Conservation (phyloP, 2,113 vertebrate species). For the Vidua macroura region DNA sequence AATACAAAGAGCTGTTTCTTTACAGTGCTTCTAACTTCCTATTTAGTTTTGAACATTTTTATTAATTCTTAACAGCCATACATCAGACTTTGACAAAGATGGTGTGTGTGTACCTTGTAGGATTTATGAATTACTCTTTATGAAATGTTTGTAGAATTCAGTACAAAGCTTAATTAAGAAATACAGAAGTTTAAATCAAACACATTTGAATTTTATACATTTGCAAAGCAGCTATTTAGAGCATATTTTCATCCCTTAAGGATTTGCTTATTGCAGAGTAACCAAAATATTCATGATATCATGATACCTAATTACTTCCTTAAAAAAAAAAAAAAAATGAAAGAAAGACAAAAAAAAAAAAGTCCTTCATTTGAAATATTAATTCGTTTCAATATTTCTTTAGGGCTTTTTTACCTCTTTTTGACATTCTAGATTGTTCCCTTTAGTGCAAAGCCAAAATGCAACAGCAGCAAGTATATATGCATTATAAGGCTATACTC, state of each 20-base stretch:
- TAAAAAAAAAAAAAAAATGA: not conserved
- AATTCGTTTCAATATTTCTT: not conserved
- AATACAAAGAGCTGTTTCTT: not conserved
- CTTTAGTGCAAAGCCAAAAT: not conserved
- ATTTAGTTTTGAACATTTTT: not conserved
- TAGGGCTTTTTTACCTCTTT: not conserved
- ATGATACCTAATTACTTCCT: not conserved
- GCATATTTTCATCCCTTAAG: not conserved
- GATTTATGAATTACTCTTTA: not conserved
- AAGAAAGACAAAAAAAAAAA: not conserved
- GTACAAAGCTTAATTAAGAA: not conserved
- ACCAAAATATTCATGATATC: slow-evolving; percentile 2
- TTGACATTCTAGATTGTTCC: not conserved
- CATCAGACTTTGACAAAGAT: not conserved
- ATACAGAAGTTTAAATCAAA: slow-evolving; percentile 19
- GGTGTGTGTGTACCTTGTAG: not conserved
- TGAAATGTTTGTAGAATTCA: not conserved
- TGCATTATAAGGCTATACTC: not conserved
- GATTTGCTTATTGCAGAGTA: slow-evolving; percentile 8
- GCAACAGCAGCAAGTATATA: not conserved
- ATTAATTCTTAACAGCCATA: not conserved
- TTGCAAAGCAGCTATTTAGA: not conserved
- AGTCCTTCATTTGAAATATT: not conserved
- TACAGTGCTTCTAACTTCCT: not conserved
- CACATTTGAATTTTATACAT: not conserved